A percentile compares a stretch with the other conserved stretches of the same genome.
phyloP scores from a whole-genome alignment of 2,888 invertebrate species.

The Zele albiditarsus region DNA sequence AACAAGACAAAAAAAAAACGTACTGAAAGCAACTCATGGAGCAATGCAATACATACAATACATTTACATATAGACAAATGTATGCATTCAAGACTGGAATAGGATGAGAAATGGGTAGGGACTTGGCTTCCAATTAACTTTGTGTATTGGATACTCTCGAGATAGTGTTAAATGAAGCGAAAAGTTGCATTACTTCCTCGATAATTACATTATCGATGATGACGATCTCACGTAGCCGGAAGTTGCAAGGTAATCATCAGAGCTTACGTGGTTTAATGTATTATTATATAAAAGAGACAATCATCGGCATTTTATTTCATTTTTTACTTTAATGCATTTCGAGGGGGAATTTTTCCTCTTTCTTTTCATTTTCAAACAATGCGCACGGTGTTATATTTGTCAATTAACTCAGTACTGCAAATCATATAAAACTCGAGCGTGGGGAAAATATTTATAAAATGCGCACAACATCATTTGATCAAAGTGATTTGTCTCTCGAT shows the following conservation, averaged over 20 bases:
- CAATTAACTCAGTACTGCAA: too few species aligned
- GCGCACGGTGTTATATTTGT: too few species aligned
- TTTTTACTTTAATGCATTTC: not conserved
- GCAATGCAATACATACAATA: slow-evolving; percentile 2
- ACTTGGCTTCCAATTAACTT: slow-evolving; percentile 31
- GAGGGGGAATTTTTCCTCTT: not conserved
- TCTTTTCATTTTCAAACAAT: not conserved
- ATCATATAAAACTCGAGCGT: not conserved
- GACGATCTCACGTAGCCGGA: slow-evolving; percentile 42
- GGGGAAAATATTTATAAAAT: slow-evolving; percentile 23
- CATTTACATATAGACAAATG: slow-evolving; percentile 4
- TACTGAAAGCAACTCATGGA: slow-evolving; percentile 24
- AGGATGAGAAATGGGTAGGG: not conserved
- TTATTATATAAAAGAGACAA: slow-evolving; percentile 49
- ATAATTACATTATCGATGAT: slow-evolving; percentile 46
- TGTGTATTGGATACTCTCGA: slow-evolving; percentile 12
- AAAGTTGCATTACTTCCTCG: slow-evolving; percentile 37
- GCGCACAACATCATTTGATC: slow-evolving; percentile 27
- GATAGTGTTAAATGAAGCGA: slow-evolving; percentile 45
- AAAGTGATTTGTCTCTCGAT: slow-evolving; percentile 18
- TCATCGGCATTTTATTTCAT: slow-evolving; percentile 26
- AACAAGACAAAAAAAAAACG: slow-evolving; percentile 39
- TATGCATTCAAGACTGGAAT: slow-evolving; percentile 35
- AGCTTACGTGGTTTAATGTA: slow-evolving; percentile 18
- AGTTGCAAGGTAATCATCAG: slow-evolving; percentile 49